Percentiles rank a stretch among this genome's conserved stretches.
Evolutionary conservation across 2,888 invertebrate genomes (phyloP).

Genomic region (Tupiocoris notatus): DNA sequence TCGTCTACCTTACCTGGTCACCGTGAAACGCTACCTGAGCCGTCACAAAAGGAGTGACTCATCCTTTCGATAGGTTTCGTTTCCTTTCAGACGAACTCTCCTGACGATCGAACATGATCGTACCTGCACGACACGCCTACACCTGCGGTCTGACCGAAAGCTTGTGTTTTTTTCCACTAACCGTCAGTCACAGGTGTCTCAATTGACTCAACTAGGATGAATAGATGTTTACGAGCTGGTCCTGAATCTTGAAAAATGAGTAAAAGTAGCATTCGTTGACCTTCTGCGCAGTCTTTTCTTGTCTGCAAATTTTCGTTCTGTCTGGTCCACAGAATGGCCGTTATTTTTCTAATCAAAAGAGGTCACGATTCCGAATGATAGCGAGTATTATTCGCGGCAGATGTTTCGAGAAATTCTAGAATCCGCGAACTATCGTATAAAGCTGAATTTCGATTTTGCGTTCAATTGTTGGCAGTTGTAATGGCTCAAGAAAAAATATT

Average conservation of each 20-base stretch:
- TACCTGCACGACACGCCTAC: background rate
- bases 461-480: too few relatives aligned
- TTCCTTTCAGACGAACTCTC: background rate
- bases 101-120: background rate
- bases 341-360: too few relatives aligned
- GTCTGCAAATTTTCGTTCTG: too few relatives aligned
- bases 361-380: too few relatives aligned
- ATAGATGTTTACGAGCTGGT: background rate
- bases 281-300: background rate
- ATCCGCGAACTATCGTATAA: too few relatives aligned
- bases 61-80: background rate
- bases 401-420: too few relatives aligned
- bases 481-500: too few relatives aligned
- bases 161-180: background rate
- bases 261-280: background rate
- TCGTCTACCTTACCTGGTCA: background rate
- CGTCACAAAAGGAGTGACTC: background rate
- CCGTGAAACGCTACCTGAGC: background rate
- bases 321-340: too few relatives aligned
- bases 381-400: too few relatives aligned
- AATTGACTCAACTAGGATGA: background rate
- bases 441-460: too few relatives aligned
- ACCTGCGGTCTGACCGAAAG: background rate
- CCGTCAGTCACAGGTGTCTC: background rate
- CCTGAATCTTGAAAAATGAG: background rate